phyloP scores from a whole-genome alignment of 2,888 invertebrate species.

The Caenorhabditis uteleia region DNA sequence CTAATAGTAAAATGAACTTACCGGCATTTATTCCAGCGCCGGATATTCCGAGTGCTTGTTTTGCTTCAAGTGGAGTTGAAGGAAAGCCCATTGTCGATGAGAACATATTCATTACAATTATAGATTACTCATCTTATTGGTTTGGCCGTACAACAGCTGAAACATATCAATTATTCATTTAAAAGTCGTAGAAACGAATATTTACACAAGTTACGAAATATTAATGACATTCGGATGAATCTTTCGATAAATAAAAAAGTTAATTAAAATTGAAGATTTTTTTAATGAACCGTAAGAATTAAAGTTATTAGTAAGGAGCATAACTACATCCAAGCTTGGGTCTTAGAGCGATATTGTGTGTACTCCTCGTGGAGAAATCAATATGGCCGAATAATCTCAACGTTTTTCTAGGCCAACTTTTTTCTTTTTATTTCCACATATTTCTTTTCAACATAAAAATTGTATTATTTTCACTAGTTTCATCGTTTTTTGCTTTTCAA shows the following conservation, averaged over 20 bases:
- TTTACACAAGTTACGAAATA: background rate
- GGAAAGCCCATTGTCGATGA: conserved; percentile 41
- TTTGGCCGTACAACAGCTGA: no score
- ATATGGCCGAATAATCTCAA: conserved; percentile 3
- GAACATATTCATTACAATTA: conserved; percentile 36
- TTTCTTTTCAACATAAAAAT: background rate
- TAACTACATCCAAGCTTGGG: no score
- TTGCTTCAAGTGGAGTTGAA: conserved; percentile 42
- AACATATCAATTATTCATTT: no score
- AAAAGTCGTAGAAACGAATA: no score
- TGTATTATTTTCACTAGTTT: conserved; percentile 9
- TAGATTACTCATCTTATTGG: no score
- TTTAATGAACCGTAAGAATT: no score
- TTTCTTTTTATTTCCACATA: background rate
- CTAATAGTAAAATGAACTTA: conserved; percentile 2
- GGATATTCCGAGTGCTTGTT: conserved; percentile 34
- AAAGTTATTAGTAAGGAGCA: no score
- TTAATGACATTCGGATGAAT: no score
- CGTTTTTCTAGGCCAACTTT: conserved; percentile 13
- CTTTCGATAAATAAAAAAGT: no score
- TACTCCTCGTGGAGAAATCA: conserved; percentile 19
- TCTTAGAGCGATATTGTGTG: no score
- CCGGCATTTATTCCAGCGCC: conserved; percentile 26
- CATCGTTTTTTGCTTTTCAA: no score
- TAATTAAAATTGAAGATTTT: no score